Conservation (phyloP, 1,140 invertebrate genomes). For the Drosophila gunungcola region DNA sequence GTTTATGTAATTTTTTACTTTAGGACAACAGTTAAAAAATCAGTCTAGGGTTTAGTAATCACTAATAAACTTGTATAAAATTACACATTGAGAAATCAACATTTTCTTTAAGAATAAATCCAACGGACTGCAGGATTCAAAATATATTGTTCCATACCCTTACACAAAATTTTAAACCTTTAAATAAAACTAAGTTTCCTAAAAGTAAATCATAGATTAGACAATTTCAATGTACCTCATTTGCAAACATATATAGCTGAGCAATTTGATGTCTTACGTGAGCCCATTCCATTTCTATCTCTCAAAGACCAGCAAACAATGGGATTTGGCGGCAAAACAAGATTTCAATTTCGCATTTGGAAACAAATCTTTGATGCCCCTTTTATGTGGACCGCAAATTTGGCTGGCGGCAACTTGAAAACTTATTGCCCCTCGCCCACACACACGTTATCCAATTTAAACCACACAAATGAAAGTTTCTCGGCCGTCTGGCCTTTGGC, state of each 20-base stretch:
- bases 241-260: neutral
- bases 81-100: too few relatives aligned
- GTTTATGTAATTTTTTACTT: too few relatives aligned
- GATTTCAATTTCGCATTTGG: conserved; percentile 26
- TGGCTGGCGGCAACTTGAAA: conserved; percentile 3
- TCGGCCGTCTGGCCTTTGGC: conserved; percentile 27
- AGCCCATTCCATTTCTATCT: neutral
- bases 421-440: neutral
- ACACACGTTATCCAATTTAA: conserved; percentile 37
- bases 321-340: neutral
- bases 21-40: too few relatives aligned
- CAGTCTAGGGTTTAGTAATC: too few relatives aligned
- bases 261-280: neutral
- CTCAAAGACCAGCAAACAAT: neutral
- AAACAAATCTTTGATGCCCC: conserved; percentile 24
- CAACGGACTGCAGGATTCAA: too few relatives aligned
- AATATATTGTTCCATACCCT: too few relatives aligned
- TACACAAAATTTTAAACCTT: too few relatives aligned
- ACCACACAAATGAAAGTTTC: conserved; percentile 40
- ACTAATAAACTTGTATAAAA: too few relatives aligned
- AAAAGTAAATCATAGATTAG: too few relatives aligned
- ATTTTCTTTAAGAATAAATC: too few relatives aligned
- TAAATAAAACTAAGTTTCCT: too few relatives aligned
- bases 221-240: too few relatives aligned
- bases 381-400: conserved; percentile 29